Evolutionary conservation across 2,888 invertebrate genomes (phyloP).

Genomic region (Invenusta paracnida): DNA sequence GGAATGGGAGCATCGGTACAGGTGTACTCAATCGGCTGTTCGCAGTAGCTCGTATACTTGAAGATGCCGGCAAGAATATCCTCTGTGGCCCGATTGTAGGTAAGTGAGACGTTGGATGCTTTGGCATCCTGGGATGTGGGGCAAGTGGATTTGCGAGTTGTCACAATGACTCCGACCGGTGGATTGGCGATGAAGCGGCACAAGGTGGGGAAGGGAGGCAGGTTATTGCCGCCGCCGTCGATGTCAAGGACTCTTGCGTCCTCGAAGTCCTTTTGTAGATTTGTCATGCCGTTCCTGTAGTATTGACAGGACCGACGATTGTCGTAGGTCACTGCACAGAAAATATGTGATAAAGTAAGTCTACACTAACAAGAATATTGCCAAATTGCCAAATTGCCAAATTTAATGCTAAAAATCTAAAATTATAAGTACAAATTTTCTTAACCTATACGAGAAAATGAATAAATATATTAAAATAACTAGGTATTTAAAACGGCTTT

Average conservation of each 20-base stretch:
- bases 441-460: no score
- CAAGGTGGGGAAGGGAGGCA: conserved; percentile 31
- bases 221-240: conserved; percentile 14
- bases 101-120: not conserved
- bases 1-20: conserved; percentile 35
- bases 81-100: not conserved
- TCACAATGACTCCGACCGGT: conserved; percentile 26
- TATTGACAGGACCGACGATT: not conserved
- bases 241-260: conserved; percentile 35
- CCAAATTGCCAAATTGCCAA: no score
- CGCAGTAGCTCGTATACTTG: not conserved
- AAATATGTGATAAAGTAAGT: no score
- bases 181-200: conserved; percentile 32
- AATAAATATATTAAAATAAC: no score
- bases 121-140: not conserved
- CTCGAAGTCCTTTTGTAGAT: not conserved
- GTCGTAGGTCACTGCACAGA: not conserved
- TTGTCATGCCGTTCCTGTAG: not conserved
- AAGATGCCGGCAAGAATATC: not conserved
- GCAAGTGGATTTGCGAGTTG: conserved; percentile 10
- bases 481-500: no score
- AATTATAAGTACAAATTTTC: no score
- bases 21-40: conserved; percentile 30
- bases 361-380: no score
- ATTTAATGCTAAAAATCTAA: no score